These are phyloP conservation scores for Lordiphosa clarofinis DNA, from an alignment of 1,140 invertebrate genomes.

Conservation along the genomic window DNA sequence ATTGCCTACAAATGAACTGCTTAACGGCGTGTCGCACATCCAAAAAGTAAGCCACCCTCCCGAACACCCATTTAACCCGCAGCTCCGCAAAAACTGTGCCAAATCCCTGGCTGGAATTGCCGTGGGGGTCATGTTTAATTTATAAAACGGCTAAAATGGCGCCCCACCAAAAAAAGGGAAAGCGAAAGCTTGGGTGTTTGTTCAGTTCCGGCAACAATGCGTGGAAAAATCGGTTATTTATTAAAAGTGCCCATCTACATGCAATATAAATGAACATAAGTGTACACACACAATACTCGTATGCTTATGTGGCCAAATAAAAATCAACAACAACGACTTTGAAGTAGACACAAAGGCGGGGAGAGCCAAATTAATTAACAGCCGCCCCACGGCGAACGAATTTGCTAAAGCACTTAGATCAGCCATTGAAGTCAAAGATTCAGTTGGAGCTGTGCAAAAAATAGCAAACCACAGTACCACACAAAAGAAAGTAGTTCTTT, in stretches of 20 bases:
- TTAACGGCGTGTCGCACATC: constrained; percentile 71
- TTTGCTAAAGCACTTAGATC: too few relatives aligned
- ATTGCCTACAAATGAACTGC: constrained; percentile 75
- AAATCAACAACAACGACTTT: constrained; percentile 53
- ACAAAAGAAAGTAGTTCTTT: too few relatives aligned
- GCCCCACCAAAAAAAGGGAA: constrained; percentile 31
- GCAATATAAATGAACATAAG: constrained; percentile 44
- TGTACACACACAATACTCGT: neutral
- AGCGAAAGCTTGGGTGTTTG: neutral
- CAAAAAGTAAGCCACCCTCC: constrained; percentile 11
- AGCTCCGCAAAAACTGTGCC: constrained; percentile 47
- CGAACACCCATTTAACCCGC: constrained; percentile 52
- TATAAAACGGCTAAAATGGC: constrained; percentile 61
- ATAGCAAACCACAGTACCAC: too few relatives aligned
- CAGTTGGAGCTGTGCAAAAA: too few relatives aligned
- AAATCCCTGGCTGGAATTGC: constrained; percentile 45
- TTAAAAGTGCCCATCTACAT: constrained; percentile 76
- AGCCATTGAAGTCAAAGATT: too few relatives aligned
- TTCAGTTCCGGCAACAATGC: constrained; percentile 21
- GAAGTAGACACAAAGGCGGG: constrained; percentile 13
- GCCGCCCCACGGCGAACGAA: constrained; percentile 6
- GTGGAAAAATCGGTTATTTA: constrained; percentile 62
- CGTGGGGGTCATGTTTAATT: constrained; percentile 63
- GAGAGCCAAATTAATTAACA: constrained; percentile 65
- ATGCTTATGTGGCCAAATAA: constrained; percentile 40